These are phyloP conservation scores for Teleopsis dalmanni DNA, from an alignment of 1,140 invertebrate species.

Conservation along the genomic window DNA sequence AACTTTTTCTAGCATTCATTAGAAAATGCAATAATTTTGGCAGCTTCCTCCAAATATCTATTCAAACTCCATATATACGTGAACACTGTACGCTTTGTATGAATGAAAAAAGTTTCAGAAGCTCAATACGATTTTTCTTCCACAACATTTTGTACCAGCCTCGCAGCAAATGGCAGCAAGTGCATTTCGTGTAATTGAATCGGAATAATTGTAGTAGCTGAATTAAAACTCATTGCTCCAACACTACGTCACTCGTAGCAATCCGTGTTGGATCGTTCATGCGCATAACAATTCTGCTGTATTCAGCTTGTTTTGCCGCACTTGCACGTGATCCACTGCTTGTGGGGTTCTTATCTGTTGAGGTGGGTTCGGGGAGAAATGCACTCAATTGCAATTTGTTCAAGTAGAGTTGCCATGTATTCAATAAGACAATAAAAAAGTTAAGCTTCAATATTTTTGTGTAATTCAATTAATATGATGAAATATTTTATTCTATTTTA, in stretches of 20 bases:
- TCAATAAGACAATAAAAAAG: no score
- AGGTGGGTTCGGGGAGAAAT: background rate
- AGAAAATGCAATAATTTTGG: background rate
- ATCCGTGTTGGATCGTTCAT: background rate
- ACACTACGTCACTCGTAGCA: background rate
- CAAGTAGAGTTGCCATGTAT: background rate
- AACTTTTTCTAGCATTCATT: background rate
- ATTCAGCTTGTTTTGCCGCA: background rate
- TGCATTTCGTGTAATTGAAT: conserved; percentile 1
- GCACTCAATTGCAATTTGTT: background rate
- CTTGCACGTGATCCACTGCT: no score
- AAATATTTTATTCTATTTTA: no score
- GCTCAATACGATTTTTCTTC: conserved; percentile 44
- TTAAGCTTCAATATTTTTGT: no score
- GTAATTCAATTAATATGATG: no score
- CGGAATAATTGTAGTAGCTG: no score
- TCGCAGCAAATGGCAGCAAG: conserved; percentile 22
- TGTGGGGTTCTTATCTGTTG: no score
- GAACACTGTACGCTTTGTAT: no score
- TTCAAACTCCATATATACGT: background rate
- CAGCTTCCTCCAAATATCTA: background rate
- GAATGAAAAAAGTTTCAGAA: conserved; percentile 39
- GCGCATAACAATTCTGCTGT: background rate
- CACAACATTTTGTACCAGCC: conserved; percentile 44
- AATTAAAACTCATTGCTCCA: background rate